Percentiles rank a stretch among this genome's conserved stretches.
phyloP scores from a whole-genome alignment of 2,888 invertebrate species.

The Ellobium chinense region DNA sequence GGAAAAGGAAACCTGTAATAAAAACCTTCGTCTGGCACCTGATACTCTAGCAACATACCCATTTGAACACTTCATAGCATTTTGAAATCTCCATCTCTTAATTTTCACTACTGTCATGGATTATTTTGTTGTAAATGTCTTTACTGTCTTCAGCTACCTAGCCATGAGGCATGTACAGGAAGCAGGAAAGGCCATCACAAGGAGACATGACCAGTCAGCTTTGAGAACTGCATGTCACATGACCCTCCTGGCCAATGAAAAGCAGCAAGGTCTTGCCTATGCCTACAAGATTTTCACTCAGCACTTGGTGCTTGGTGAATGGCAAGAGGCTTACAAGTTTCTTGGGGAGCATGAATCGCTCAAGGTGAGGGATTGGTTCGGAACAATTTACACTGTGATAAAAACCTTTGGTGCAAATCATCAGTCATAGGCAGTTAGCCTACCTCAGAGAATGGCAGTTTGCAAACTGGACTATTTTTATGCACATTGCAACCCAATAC shows the following conservation, averaged over 20 bases:
- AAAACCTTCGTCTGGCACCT: too few relatives aligned
- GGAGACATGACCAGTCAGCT: conserved; percentile 81
- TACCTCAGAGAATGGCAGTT: too few relatives aligned
- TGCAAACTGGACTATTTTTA: too few relatives aligned
- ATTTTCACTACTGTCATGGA: too few relatives aligned
- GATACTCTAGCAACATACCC: too few relatives aligned
- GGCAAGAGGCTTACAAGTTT: conserved; percentile 66
- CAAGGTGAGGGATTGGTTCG: conserved; percentile 58
- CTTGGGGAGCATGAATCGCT: conserved; percentile 62
- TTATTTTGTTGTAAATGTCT: too few relatives aligned
- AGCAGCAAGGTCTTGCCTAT: conserved; percentile 66
- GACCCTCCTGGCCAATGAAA: conserved; percentile 79
- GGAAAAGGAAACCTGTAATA: too few relatives aligned
- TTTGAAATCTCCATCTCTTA: too few relatives aligned
- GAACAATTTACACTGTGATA: neutral
- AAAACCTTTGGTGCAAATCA: too few relatives aligned
- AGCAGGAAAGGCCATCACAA: conserved; percentile 83
- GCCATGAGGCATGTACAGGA: conserved; percentile 82
- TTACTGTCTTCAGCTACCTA: conserved; percentile 82
- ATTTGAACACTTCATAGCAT: neutral
- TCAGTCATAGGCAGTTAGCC: too few relatives aligned
- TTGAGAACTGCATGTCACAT: conserved; percentile 83
- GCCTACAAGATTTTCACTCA: conserved; percentile 70
- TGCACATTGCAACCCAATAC: too few relatives aligned
- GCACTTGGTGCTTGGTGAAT: conserved; percentile 66